Conservation (phyloP, 2,797 vertebrate genomes). For the Aphelocoma californica region DNA sequence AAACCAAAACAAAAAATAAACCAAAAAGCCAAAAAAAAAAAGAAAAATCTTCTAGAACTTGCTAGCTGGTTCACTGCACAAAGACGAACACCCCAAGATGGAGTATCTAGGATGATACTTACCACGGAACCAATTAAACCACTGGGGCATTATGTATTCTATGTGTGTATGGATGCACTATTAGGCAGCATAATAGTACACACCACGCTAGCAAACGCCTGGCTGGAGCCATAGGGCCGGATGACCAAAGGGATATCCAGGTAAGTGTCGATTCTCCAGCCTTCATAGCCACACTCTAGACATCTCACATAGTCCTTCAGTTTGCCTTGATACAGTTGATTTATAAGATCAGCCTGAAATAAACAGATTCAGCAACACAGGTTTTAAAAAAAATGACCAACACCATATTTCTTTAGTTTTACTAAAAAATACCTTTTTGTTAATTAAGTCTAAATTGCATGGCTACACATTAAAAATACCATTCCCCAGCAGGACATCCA, state of each 20-base stretch:
- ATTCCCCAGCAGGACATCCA: neutral
- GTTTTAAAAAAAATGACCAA: neutral
- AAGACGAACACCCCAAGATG: constrained; percentile 79
- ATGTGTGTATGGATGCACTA: constrained; percentile 75
- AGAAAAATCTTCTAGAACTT: constrained; percentile 72
- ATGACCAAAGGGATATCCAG: constrained; percentile 99
- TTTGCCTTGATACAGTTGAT: constrained; percentile 98
- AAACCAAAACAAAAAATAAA: constrained; percentile 34
- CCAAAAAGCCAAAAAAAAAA: constrained; percentile 49
- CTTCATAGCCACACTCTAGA: constrained; percentile 97
- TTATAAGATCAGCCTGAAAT: constrained; percentile 96
- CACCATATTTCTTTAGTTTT: neutral
- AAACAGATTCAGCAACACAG: neutral
- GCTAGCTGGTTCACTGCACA: constrained; percentile 74
- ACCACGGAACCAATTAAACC: constrained; percentile 71
- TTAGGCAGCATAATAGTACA: constrained; percentile 79
- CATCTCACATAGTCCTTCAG: constrained; percentile 98
- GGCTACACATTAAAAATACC: neutral
- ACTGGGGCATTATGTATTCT: constrained; percentile 73
- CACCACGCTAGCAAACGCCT: constrained; percentile 98
- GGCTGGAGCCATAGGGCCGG: constrained; percentile 96
- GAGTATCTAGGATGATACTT: constrained; percentile 79
- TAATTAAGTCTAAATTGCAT: neutral
- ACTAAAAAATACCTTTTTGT: neutral
- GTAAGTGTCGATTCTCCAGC: constrained; percentile 98